A percentile compares a stretch with the other conserved stretches of the same genome.
Conservation (phyloP, 2,797 vertebrate genomes). For the Anguilla obscura region DNA sequence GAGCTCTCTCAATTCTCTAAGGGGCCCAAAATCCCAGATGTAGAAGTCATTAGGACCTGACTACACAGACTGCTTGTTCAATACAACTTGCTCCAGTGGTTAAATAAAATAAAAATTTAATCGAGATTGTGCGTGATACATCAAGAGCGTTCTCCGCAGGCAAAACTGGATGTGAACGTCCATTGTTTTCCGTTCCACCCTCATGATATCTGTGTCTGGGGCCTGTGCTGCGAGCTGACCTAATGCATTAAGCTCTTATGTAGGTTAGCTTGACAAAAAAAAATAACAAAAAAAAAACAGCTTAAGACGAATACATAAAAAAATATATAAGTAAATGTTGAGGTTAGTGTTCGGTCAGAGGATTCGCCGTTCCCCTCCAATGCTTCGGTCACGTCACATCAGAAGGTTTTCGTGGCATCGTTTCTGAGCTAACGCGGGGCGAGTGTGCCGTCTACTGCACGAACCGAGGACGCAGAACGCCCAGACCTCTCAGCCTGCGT, state of each 20-base stretch:
- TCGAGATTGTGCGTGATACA: slow-evolving; percentile 62
- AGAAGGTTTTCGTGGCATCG: slow-evolving; percentile 51
- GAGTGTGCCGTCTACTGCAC: slow-evolving; percentile 70
- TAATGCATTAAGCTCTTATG: slow-evolving; percentile 59
- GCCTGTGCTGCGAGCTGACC: background rate
- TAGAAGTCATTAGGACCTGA: background rate
- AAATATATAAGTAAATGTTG: slow-evolving; percentile 66
- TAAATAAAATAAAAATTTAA: slow-evolving; percentile 69
- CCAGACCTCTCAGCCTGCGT: slow-evolving; percentile 36
- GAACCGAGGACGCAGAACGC: slow-evolving; percentile 39
- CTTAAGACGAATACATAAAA: slow-evolving; percentile 45
- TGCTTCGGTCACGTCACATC: slow-evolving; percentile 55
- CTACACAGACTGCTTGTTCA: background rate
- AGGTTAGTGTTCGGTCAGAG: slow-evolving; percentile 76
- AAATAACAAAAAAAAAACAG: slow-evolving; percentile 8
- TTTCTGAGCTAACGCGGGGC: slow-evolving; percentile 60
- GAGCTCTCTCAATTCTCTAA: background rate
- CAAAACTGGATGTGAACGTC: slow-evolving; percentile 37
- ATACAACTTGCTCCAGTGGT: slow-evolving; percentile 58
- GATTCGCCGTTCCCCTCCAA: slow-evolving; percentile 54
- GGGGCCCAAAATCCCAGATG: background rate
- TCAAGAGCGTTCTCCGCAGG: slow-evolving; percentile 57
- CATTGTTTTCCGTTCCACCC: slow-evolving; percentile 53
- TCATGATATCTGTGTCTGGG: slow-evolving; percentile 61
- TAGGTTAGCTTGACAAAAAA: slow-evolving; percentile 60